Evolutionary conservation across 2,888 invertebrate genomes (phyloP).

Genomic region (Monochamus alternatus): DNA sequence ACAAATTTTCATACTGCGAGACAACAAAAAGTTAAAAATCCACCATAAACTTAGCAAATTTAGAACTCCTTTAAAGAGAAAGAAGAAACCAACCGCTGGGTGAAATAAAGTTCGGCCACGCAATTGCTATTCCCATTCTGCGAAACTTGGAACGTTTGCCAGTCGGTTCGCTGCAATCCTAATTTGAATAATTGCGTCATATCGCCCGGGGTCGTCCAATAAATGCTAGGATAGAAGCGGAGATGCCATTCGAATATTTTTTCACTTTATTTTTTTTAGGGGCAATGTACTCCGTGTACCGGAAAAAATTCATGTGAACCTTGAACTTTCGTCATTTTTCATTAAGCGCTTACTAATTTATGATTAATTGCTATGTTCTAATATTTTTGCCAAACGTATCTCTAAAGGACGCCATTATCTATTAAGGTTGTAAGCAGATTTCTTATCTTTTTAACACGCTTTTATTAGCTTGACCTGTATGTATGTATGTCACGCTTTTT

Average conservation of each 20-base stretch:
- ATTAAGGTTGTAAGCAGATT: too few species aligned
- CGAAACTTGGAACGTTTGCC: slow-evolving; percentile 19
- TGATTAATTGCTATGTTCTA: neutral
- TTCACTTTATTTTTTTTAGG: neutral
- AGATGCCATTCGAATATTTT: neutral
- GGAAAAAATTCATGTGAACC: neutral
- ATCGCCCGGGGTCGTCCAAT: slow-evolving; percentile 4
- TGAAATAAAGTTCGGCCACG: neutral
- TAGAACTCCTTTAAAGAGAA: neutral
- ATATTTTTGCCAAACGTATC: too few species aligned
- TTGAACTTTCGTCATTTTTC: neutral
- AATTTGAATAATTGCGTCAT: slow-evolving; percentile 31
- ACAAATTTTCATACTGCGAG: too few species aligned
- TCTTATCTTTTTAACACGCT: too few species aligned
- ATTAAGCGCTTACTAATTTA: neutral
- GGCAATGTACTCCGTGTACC: neutral
- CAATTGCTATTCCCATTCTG: neutral
- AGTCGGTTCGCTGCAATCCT: slow-evolving; percentile 15
- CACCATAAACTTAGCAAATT: neutral
- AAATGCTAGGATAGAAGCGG: neutral
- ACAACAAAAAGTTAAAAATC: neutral
- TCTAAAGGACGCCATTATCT: too few species aligned
- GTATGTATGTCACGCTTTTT: too few species aligned
- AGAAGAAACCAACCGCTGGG: neutral
- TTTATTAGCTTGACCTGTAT: too few species aligned